These are phyloP conservation scores for Cremastinae sp. DNA, from an alignment of 2,888 invertebrate species.

Conservation along the genomic window DNA sequence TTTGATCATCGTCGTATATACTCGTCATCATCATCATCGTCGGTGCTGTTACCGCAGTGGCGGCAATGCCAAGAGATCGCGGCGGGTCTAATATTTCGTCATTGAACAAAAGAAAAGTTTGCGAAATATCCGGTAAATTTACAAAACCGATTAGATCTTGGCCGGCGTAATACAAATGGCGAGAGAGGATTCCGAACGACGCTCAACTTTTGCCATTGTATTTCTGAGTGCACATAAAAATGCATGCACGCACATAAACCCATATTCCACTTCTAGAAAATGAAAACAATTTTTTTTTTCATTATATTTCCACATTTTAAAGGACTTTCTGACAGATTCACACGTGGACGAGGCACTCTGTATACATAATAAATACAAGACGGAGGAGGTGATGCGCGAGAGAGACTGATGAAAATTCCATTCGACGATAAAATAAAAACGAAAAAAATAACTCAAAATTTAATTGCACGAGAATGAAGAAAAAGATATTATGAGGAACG, in stretches of 20 bases:
- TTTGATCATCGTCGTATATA: constrained; percentile 40
- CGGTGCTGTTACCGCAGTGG: constrained; percentile 31
- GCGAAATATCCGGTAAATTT: constrained; percentile 66
- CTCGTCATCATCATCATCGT: constrained; percentile 49
- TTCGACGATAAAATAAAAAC: no score
- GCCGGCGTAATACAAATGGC: constrained; percentile 48
- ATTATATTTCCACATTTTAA: not conserved
- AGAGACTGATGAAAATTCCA: no score
- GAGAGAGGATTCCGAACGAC: constrained; percentile 28
- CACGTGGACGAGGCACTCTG: no score
- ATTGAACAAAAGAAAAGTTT: constrained; percentile 64
- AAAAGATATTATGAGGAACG: no score
- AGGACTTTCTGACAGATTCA: no score
- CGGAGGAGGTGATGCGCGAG: no score
- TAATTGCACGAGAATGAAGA: no score
- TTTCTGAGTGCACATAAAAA: not conserved
- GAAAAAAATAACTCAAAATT: no score
- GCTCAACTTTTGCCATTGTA: constrained; percentile 18
- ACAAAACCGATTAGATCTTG: constrained; percentile 61
- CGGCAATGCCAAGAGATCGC: constrained; percentile 33
- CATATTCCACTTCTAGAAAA: constrained; percentile 5
- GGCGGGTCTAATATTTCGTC: constrained; percentile 58
- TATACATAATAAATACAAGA: no score
- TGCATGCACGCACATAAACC: not conserved
- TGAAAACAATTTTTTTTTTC: not conserved